These are phyloP conservation scores for Orthosia gothica DNA, from an alignment of 2,888 invertebrate species.

Conservation along the genomic window DNA sequence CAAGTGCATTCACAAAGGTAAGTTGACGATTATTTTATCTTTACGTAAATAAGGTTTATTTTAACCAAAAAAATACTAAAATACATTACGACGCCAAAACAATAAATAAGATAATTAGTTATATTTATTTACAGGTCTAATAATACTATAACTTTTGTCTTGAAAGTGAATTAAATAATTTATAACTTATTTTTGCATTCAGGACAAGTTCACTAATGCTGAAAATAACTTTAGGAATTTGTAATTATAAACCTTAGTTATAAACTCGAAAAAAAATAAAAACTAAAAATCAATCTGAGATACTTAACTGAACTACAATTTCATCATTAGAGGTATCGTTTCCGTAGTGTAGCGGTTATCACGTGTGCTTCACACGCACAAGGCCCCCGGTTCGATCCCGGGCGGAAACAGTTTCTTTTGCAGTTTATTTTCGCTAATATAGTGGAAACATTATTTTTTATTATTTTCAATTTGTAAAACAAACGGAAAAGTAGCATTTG, in stretches of 20 bases:
- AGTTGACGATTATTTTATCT: slow-evolving; percentile 48
- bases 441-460: background rate
- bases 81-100: too few species aligned
- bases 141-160: background rate
- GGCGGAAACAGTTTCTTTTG: slow-evolving; percentile 91
- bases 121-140: background rate
- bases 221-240: background rate
- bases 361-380: slow-evolving; percentile 96
- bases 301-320: slow-evolving; percentile 21
- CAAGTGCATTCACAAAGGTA: slow-evolving; percentile 70
- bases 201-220: background rate
- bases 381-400: slow-evolving; percentile 94
- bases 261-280: background rate
- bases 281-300: background rate
- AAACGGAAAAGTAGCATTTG: background rate
- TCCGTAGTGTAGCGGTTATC: slow-evolving; percentile 95
- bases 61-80: too few species aligned
- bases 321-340: slow-evolving; percentile 72
- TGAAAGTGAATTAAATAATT: background rate
- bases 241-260: background rate
- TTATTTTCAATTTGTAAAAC: background rate
- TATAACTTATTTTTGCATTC: background rate
- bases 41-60: background rate
- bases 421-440: background rate
- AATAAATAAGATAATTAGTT: too few species aligned